Conservation (phyloP, 2,113 vertebrate genomes). For the Poecilia latipinna region DNA sequence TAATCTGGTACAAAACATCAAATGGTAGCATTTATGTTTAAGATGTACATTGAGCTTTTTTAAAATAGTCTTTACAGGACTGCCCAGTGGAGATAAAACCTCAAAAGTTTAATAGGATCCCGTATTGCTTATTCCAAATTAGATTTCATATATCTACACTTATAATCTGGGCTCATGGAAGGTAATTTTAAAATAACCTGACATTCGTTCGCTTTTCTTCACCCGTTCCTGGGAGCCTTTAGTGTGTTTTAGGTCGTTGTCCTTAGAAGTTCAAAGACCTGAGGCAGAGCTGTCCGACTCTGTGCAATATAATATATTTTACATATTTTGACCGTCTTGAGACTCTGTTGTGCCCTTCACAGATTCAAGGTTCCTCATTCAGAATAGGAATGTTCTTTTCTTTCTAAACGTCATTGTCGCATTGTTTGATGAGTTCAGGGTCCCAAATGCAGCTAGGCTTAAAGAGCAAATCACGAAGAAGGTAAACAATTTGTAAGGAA, state of each 20-base stretch:
- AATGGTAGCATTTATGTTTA: too few species aligned
- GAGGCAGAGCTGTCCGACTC: background rate
- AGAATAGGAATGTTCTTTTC: background rate
- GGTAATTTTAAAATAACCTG: background rate
- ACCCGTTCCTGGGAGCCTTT: background rate
- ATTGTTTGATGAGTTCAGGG: too few species aligned
- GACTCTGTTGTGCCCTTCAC: background rate
- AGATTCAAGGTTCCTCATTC: background rate
- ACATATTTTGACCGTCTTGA: background rate
- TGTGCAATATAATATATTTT: background rate
- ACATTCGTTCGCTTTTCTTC: background rate
- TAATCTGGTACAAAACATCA: too few species aligned
- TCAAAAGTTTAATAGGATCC: too few species aligned
- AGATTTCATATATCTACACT: background rate
- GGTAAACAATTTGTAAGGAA: too few species aligned
- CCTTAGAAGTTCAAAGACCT: background rate
- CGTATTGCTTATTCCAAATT: background rate
- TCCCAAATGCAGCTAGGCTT: too few species aligned
- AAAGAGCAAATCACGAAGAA: too few species aligned
- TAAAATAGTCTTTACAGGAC: background rate
- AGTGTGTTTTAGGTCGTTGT: background rate
- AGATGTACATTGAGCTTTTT: too few species aligned
- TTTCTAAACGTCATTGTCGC: background rate
- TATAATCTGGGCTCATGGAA: background rate
- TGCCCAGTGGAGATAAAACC: background rate